Conservation (phyloP, 1,140 invertebrate genomes). For the Bombus waltoni region DNA sequence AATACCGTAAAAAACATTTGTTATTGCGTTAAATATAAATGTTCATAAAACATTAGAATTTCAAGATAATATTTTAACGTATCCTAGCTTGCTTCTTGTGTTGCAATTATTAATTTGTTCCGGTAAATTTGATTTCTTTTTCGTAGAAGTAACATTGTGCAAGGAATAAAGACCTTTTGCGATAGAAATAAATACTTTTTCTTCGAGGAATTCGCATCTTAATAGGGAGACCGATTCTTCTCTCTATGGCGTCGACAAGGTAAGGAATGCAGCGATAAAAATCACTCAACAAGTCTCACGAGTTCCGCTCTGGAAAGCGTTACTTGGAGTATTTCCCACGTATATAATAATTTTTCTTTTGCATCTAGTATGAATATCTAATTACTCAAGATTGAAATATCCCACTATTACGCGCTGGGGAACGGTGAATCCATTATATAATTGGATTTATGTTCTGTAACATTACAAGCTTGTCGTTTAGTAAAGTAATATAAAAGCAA, state of each 20-base stretch:
- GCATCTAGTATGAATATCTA: slow-evolving; percentile 9
- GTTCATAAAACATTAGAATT: not conserved
- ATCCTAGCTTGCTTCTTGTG: not conserved
- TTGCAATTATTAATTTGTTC: not conserved
- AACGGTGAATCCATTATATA: too few relatives aligned
- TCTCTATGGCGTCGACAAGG: not conserved
- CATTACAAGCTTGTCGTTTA: not conserved
- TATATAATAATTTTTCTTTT: slow-evolving; percentile 52
- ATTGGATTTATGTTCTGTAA: too few relatives aligned
- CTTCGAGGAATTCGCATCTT: slow-evolving; percentile 22
- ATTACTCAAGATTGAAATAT: slow-evolving; percentile 26
- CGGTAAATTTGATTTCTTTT: not conserved
- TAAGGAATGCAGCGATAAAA: slow-evolving; percentile 52
- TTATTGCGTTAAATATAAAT: too few relatives aligned
- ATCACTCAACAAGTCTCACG: slow-evolving; percentile 57
- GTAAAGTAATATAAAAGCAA: not conserved
- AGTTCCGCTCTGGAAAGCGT: slow-evolving; percentile 54
- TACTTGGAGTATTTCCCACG: slow-evolving; percentile 58
- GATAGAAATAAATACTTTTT: not conserved
- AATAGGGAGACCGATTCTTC: slow-evolving; percentile 33
- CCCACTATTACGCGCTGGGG: not conserved
- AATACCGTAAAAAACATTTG: too few relatives aligned
- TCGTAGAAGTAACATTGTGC: not conserved
- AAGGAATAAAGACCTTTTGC: not conserved
- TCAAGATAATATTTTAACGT: not conserved